phyloP scores from a whole-genome alignment of 2,888 invertebrate genomes.

The Fabriciana adippe region DNA sequence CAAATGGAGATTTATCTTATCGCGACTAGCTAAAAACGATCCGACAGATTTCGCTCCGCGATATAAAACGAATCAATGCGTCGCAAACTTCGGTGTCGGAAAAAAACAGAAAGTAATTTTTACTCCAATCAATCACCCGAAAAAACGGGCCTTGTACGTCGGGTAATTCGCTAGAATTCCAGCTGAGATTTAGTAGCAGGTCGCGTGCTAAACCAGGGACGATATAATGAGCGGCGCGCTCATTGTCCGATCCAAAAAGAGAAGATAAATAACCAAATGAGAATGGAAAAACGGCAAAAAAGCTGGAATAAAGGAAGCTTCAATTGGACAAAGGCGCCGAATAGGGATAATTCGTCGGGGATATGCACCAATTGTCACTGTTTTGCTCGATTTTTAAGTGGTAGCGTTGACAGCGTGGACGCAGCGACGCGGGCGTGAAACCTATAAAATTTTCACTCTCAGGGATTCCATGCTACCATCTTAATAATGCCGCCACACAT shows the following conservation, averaged over 20 bases:
- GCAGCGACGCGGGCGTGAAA: conserved; percentile 49
- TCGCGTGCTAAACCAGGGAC: conserved; percentile 72
- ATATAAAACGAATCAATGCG: conserved; percentile 53
- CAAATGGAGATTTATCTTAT: conserved; percentile 50
- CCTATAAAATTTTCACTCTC: conserved; percentile 69
- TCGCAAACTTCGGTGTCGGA: conserved; percentile 46
- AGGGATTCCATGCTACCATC: conserved; percentile 19
- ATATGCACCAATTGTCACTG: conserved; percentile 82
- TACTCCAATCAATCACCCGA: conserved; percentile 78
- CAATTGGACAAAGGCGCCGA: conserved; percentile 81
- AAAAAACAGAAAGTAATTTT: conserved; percentile 76
- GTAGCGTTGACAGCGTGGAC: conserved; percentile 56
- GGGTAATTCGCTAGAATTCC: conserved; percentile 82
- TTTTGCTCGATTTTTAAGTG: conserved; percentile 70
- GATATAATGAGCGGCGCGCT: conserved; percentile 74
- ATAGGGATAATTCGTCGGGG: conserved; percentile 77
- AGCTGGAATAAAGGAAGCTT: conserved; percentile 77
- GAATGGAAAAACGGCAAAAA: conserved; percentile 81
- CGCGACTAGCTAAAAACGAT: conserved; percentile 53
- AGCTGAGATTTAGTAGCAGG: conserved; percentile 73
- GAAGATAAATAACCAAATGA: conserved; percentile 82
- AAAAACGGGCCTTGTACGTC: conserved; percentile 71
- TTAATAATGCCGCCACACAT: conserved; percentile 26
- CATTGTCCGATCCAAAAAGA: conserved; percentile 67
- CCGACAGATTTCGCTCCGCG: conserved; percentile 44